Evolutionary conservation across 2,113 vertebrate species (phyloP), one percentile per base, ranked within the genome.

Genomic region (Collichthys lucidus): DNA sequence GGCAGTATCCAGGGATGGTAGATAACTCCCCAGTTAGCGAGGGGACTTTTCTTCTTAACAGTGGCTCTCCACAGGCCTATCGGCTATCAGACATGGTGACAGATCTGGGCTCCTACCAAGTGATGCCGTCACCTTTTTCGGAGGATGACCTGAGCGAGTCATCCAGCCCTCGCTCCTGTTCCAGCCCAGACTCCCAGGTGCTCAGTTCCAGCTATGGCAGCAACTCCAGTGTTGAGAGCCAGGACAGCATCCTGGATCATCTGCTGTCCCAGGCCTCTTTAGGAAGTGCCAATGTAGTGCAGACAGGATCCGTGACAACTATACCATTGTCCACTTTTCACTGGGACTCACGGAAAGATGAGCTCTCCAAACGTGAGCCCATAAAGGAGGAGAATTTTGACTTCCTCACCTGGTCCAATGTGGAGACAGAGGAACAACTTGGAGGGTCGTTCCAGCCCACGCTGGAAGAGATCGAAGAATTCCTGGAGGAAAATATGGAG

Each of bases 401-500:
- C 80, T 94, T 97, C 76, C 95, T 96, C 0, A 88, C 95, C 71
- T 97, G 93, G 92, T 86, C 96, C 74, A 53, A 91, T 0, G 84
- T 92, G 84, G 96, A 97, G 79, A 93, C 94, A 29, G 95, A 96
- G 83, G 96, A 97, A 12, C 90, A 96, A 1, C 87, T 91, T 24
- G 92, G 19, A 63, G 85, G 92, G 65, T 95, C 94, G 67, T 99
- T 99, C 93, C 96, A 97, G 85, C 98, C 98, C 53, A 99, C 98
- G 0, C 93, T 99, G 91, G 98, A 99, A 84, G 98, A 99, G 89
- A 99, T 99, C 1, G 97, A 98, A 91, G 98, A 99, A 82, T 99
- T 99, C 92, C 89, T 99, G 87, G 96, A 99, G 91, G 98, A 99
- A 85, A 98, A 99, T 83, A 99, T 99, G 98, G 96, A 97, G 74